These are phyloP conservation scores for Drosophila vallismaia DNA, from an alignment of 2,888 invertebrate species.

Conservation along the genomic window DNA sequence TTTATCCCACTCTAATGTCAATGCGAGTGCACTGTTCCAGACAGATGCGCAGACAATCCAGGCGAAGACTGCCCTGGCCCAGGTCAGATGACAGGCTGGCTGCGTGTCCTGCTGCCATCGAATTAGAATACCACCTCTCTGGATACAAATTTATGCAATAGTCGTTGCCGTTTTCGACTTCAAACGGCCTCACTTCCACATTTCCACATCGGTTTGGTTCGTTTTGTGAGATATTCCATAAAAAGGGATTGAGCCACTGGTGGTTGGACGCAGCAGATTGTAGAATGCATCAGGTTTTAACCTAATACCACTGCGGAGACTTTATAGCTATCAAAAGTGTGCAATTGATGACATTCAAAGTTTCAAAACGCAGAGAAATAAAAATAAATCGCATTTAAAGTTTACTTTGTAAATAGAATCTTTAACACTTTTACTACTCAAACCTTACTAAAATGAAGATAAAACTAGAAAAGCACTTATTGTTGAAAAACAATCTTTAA, in stretches of 20 bases:
- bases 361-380: too few species aligned
- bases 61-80: constrained; percentile 3
- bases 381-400: too few species aligned
- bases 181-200: constrained; percentile 61
- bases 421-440: too few species aligned
- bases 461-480: too few species aligned
- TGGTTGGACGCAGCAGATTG: too few species aligned
- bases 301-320: neutral
- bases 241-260: constrained; percentile 16
- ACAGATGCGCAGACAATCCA: constrained; percentile 57
- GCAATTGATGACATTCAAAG: constrained; percentile 2
- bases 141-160: constrained; percentile 63
- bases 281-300: neutral
- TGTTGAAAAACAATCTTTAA: neutral
- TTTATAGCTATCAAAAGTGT: neutral
- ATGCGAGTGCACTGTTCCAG: constrained; percentile 66
- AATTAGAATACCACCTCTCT: constrained; percentile 44
- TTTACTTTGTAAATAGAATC: too few species aligned
- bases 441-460: neutral
- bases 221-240: constrained; percentile 46
- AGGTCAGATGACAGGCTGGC: constrained; percentile 30
- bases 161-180: constrained; percentile 52
- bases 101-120: constrained; percentile 33
- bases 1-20: constrained; percentile 56
- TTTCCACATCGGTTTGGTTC: constrained; percentile 50